These are phyloP conservation scores for Sprattus sprattus DNA, from an alignment of 2,113 vertebrate species.

Conservation along the genomic window DNA sequence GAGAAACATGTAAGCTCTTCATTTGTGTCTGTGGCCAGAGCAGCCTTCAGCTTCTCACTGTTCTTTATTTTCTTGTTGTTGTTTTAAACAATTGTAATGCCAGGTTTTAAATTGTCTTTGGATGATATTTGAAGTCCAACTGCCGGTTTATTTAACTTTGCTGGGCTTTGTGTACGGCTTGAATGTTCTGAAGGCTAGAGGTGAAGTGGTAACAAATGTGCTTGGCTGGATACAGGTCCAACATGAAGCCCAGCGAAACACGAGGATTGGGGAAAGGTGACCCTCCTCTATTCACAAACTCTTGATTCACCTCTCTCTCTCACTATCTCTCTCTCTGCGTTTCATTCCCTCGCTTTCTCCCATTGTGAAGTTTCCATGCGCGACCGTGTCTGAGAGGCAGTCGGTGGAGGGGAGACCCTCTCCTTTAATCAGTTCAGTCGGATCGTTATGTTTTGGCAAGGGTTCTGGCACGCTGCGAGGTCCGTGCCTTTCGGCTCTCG, in stretches of 20 bases:
- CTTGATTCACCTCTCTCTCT: neutral
- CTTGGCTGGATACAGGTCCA: neutral
- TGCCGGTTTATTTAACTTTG: neutral
- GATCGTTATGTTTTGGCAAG: slow-evolving; percentile 47
- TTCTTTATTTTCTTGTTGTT: neutral
- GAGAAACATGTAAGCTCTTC: neutral
- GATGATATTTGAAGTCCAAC: neutral
- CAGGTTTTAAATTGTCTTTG: neutral
- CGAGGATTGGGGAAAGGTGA: neutral
- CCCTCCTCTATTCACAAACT: slow-evolving; percentile 19
- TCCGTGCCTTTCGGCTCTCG: slow-evolving; percentile 57
- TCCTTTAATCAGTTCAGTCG: slow-evolving; percentile 48
- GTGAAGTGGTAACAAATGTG: slow-evolving; percentile 4
- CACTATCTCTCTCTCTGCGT: neutral
- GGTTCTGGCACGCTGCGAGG: slow-evolving; percentile 47
- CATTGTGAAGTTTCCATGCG: slow-evolving; percentile 41
- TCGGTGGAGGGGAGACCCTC: slow-evolving; percentile 22
- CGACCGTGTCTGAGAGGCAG: slow-evolving; percentile 27
- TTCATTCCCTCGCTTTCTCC: neutral
- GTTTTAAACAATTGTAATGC: neutral
- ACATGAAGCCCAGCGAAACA: neutral
- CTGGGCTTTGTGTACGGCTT: neutral
- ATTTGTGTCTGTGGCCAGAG: neutral
- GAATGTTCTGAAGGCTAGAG: neutral
- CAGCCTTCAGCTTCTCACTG: neutral